A percentile compares a stretch with the other conserved stretches of the same genome.
Conservation (phyloP, 2,888 invertebrate genomes). For the Zeuzera pyrina region DNA sequence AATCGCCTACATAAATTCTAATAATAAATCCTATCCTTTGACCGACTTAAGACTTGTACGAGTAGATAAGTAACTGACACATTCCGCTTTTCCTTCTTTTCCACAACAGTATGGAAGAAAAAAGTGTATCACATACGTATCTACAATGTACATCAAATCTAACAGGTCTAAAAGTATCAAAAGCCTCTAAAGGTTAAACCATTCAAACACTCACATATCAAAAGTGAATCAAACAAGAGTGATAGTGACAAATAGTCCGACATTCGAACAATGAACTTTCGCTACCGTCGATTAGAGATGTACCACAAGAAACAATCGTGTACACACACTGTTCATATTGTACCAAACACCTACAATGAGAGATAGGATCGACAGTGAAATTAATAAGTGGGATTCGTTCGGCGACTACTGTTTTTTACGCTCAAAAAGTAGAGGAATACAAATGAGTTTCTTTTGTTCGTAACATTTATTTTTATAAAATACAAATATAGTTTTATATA, state of each 20-base stretch:
- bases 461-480: no score
- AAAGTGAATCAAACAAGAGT: constrained; percentile 15
- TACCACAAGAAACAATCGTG: constrained; percentile 11
- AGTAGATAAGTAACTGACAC: no score
- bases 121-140: background rate
- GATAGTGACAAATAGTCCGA: constrained; percentile 25
- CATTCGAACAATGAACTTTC: constrained; percentile 30
- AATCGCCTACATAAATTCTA: no score
- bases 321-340: constrained; percentile 1
- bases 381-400: constrained; percentile 26
- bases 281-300: constrained; percentile 14
- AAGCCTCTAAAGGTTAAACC: constrained; percentile 5
- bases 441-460: no score
- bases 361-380: constrained; percentile 35
- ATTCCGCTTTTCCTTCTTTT: no score
- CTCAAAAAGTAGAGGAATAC: no score
- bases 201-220: constrained; percentile 4
- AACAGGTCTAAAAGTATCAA: no score
- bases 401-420: constrained; percentile 15
- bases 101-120: no score
- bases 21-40: no score
- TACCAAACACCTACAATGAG: constrained; percentile 21
- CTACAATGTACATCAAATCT: background rate
- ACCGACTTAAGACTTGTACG: no score
- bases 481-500: no score